phyloP scores from a whole-genome alignment of 1,140 invertebrate species.

The Ericerus pela region DNA sequence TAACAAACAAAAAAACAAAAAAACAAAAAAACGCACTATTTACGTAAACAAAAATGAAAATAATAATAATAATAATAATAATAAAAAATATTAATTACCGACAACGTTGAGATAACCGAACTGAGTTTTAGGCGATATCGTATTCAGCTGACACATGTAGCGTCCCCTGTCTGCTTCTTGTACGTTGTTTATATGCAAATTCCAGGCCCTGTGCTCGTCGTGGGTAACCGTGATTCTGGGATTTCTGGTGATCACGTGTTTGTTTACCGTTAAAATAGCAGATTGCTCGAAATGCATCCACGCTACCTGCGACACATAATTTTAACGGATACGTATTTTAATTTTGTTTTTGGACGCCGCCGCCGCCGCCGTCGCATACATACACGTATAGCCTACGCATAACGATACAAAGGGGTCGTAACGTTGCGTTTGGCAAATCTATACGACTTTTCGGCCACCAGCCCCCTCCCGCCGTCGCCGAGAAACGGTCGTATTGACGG shows the following conservation, averaged over 20 bases:
- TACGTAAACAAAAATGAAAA: background rate
- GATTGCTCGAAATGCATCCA: conserved; percentile 93
- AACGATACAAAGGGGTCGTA: no score
- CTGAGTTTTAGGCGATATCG: conserved; percentile 79
- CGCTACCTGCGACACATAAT: conserved; percentile 52
- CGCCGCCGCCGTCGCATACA: no score
- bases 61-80: background rate
- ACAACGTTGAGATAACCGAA: conserved; percentile 85
- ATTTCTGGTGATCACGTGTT: conserved; percentile 82
- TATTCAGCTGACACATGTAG: conserved; percentile 95
- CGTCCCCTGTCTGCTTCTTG: conserved; percentile 78
- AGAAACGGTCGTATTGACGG: no score
- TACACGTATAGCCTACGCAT: no score
- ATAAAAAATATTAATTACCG: conserved; percentile 38
- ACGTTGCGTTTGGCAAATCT: no score
- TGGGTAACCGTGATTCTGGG: conserved; percentile 78
- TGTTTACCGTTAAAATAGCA: conserved; percentile 79
- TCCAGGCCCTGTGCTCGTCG: conserved; percentile 74
- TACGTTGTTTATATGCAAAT: conserved; percentile 77
- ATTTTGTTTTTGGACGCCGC: no score
- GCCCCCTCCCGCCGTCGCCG: no score
- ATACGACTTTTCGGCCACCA: no score
- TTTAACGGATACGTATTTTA: background rate
- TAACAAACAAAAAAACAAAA: background rate
- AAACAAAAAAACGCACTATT: background rate